phyloP scores from a whole-genome alignment of 2,113 vertebrate species.

The Ibidorhyncha struthersii region DNA sequence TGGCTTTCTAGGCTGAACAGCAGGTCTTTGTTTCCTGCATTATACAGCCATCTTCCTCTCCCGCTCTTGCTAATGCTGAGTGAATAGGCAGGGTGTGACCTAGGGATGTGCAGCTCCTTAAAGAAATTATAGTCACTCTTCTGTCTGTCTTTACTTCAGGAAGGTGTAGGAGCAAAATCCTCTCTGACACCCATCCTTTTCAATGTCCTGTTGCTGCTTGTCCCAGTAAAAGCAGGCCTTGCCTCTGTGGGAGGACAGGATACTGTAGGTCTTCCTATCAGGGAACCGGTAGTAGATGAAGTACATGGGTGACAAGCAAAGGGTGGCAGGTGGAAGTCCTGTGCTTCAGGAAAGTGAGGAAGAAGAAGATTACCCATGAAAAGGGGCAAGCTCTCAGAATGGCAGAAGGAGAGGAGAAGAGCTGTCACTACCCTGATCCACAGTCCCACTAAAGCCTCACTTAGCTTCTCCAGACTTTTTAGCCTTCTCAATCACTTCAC shows the following conservation, averaged over 20 bases:
- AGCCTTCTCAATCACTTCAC: background rate
- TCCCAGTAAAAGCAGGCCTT: background rate
- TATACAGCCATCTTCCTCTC: background rate
- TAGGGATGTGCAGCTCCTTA: background rate
- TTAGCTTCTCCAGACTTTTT: conserved; percentile 7
- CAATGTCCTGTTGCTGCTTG: background rate
- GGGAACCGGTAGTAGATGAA: background rate
- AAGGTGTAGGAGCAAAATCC: background rate
- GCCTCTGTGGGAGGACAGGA: background rate
- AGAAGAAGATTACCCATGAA: background rate
- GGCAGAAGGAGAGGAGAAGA: background rate
- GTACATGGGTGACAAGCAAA: background rate
- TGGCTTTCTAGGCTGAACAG: conserved; percentile 25
- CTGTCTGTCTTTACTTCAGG: background rate
- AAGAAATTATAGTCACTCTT: background rate
- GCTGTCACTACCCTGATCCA: background rate
- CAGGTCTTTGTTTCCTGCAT: conserved; percentile 50
- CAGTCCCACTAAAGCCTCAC: background rate
- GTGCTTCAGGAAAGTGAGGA: background rate
- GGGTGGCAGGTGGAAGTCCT: background rate
- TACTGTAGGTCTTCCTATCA: background rate
- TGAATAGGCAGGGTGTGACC: background rate
- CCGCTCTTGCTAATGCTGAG: background rate
- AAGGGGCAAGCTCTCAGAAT: background rate
- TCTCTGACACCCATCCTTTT: background rate